These are phyloP conservation scores for Manis javanica DNA, from an alignment of 2,797 vertebrate genomes.

Conservation along the genomic window DNA sequence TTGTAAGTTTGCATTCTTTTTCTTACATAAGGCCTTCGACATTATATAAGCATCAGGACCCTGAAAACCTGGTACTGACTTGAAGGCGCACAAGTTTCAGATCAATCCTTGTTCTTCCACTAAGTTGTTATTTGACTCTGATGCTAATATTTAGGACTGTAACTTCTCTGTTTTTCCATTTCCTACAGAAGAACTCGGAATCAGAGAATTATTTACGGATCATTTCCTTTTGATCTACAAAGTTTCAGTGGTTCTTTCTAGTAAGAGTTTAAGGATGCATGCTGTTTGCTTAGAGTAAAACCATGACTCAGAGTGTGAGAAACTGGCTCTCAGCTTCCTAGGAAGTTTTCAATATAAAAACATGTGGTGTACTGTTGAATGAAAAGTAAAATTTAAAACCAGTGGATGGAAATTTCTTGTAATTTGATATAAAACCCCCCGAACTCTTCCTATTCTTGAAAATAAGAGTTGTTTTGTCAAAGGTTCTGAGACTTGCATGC, in stretches of 20 bases:
- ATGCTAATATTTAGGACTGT: not conserved
- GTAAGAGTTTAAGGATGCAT: not conserved
- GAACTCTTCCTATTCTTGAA: constrained; percentile 67
- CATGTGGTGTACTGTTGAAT: constrained; percentile 43
- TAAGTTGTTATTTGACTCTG: not conserved
- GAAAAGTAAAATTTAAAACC: constrained; percentile 69
- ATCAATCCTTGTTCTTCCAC: not conserved
- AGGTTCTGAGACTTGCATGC: not conserved
- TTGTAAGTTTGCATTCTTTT: constrained; percentile 20
- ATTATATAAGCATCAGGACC: not conserved
- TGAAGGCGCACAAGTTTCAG: not conserved
- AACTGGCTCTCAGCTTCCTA: constrained; percentile 24
- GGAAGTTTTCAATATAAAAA: constrained; percentile 60
- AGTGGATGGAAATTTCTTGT: constrained; percentile 79
- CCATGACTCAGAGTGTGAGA: constrained; percentile 61
- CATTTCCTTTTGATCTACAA: constrained; percentile 54
- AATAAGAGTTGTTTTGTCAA: constrained; percentile 75
- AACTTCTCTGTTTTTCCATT: constrained; percentile 29
- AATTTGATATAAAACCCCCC: constrained; percentile 43
- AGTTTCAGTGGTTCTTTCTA: constrained; percentile 42
- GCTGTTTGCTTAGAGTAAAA: not conserved
- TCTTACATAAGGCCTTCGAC: not conserved
- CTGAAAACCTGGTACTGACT: not conserved
- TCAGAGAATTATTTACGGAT: not conserved
- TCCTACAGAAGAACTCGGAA: constrained; percentile 50